Conservation (phyloP, 1,140 invertebrate species). For the Potamilus streckersoni region DNA sequence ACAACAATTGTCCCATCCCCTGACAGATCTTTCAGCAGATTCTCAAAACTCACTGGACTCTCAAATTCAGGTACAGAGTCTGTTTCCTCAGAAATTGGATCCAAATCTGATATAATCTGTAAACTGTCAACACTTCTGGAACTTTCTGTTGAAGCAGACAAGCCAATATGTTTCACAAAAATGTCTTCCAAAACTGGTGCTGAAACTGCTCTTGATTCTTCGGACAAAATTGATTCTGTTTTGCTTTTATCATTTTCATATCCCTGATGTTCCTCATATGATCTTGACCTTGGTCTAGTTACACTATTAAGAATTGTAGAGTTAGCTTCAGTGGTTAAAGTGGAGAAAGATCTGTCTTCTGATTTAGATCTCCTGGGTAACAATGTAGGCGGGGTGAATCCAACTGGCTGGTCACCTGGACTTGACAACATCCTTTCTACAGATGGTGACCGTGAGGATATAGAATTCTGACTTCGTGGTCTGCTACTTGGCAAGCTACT, state of each 20-base stretch:
- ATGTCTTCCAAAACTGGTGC: too few species aligned
- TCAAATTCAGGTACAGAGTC: constrained; percentile 1
- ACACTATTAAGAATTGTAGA: background rate
- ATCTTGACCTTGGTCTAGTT: background rate
- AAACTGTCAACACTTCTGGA: too few species aligned
- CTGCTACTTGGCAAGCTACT: constrained; percentile 4
- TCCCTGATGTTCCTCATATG: background rate
- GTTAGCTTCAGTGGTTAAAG: background rate
- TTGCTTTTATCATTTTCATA: too few species aligned
- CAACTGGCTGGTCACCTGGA: too few species aligned
- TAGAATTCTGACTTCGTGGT: background rate
- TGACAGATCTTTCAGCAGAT: constrained; percentile 18
- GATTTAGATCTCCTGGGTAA: constrained; percentile 15
- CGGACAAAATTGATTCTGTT: too few species aligned
- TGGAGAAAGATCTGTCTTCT: constrained; percentile 5
- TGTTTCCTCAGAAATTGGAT: background rate
- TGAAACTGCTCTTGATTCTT: too few species aligned
- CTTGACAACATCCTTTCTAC: constrained; percentile 10
- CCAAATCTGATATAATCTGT: too few species aligned
- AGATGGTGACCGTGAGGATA: constrained; percentile 22
- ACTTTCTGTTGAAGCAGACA: too few species aligned
- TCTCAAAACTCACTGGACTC: background rate
- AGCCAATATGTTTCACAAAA: too few species aligned
- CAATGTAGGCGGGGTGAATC: too few species aligned
- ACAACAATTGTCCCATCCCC: constrained; percentile 48